Percentiles rank a stretch among this genome's conserved stretches.
These are phyloP conservation scores for Chiloscyllium plagiosum DNA, from an alignment of 2,113 vertebrate species.

Conservation along the genomic window DNA sequence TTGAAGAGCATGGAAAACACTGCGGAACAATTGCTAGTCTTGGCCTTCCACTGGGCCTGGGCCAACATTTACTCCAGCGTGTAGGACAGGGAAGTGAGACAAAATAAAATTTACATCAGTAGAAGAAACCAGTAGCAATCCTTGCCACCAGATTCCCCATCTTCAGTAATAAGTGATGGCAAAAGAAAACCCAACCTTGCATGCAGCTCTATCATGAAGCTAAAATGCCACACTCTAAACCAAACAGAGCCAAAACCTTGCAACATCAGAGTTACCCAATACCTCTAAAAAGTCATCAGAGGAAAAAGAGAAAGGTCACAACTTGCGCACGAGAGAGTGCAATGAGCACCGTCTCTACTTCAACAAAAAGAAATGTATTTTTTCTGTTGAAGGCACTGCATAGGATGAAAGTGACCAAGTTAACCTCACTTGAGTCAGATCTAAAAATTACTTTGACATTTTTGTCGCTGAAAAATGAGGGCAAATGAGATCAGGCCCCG, in stretches of 20 bases:
- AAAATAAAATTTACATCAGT: neutral
- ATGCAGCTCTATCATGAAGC: neutral
- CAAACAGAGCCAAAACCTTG: neutral
- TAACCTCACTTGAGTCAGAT: neutral
- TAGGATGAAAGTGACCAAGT: constrained; percentile 23
- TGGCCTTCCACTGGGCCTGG: neutral
- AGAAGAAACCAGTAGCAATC: neutral
- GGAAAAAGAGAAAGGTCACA: neutral
- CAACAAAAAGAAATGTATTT: neutral
- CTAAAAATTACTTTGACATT: constrained; percentile 18
- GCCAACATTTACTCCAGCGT: neutral
- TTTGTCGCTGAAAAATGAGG: constrained; percentile 9
- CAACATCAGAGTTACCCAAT: constrained; percentile 12
- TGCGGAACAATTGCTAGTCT: neutral
- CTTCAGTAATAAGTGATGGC: neutral
- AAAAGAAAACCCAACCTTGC: neutral
- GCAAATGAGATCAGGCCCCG: neutral
- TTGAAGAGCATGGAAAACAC: neutral
- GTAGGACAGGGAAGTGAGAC: neutral
- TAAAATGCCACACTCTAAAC: neutral
- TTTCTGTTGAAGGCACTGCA: neutral
- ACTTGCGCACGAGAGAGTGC: neutral
- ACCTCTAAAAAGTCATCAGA: neutral
- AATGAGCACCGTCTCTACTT: neutral
- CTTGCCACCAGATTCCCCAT: neutral